These are phyloP conservation scores for Drosophila kanekoi DNA, from an alignment of 2,888 invertebrate genomes.

Conservation along the genomic window DNA sequence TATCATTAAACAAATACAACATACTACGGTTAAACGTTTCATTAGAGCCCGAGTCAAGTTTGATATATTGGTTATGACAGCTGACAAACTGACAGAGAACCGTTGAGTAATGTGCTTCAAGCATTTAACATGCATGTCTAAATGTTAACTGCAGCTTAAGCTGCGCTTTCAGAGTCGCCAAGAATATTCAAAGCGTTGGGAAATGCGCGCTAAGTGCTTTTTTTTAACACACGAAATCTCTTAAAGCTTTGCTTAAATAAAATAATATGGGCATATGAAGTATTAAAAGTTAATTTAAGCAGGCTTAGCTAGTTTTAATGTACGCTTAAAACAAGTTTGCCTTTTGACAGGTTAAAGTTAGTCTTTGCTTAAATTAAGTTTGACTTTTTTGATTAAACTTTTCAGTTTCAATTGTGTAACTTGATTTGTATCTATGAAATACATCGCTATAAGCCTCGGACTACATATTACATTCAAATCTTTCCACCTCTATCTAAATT, in stretches of 20 bases:
- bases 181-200: conserved; percentile 17
- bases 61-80: conserved; percentile 61
- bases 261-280: neutral
- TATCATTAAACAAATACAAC: conserved; percentile 51
- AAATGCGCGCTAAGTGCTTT: conserved; percentile 14
- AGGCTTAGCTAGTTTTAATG: neutral
- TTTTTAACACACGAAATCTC: neutral
- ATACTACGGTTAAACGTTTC: conserved; percentile 18
- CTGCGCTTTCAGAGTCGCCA: neutral
- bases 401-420: neutral
- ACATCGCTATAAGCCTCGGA: neutral
- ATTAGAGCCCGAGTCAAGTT: conserved; percentile 41
- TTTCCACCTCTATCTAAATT: no score
- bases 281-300: neutral
- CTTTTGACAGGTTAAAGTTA: neutral
- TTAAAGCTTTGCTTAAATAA: conserved; percentile 3
- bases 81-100: conserved; percentile 49
- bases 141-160: conserved; percentile 20
- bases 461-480: no score
- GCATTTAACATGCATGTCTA: conserved; percentile 26
- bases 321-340: neutral
- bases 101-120: conserved; percentile 29
- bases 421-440: no score
- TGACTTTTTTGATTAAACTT: neutral
- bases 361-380: conserved; percentile 1